These are phyloP conservation scores for Monochamus alternatus DNA, from an alignment of 2,888 invertebrate species.

Conservation along the genomic window DNA sequence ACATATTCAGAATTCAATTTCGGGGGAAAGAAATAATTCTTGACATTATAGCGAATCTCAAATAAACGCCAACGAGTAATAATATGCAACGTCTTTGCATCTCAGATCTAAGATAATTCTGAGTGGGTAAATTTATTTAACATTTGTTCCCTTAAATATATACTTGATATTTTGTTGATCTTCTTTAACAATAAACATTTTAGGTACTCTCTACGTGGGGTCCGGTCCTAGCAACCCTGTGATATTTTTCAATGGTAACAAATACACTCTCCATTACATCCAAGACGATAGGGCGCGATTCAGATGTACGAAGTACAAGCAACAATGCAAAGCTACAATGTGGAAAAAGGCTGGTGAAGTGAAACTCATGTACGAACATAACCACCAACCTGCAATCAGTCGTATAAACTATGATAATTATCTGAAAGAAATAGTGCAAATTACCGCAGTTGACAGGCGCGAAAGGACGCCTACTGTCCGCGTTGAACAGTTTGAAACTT, in stretches of 20 bases:
- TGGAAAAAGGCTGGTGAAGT: not conserved
- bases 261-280: constrained; percentile 9
- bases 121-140: too few relatives aligned
- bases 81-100: too few relatives aligned
- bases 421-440: not conserved
- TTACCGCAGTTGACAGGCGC: not conserved
- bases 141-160: too few relatives aligned
- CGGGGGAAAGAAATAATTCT: too few relatives aligned
- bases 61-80: too few relatives aligned
- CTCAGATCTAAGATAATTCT: too few relatives aligned
- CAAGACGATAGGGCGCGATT: not conserved
- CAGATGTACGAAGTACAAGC: constrained; percentile 4
- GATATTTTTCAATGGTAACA: constrained; percentile 8
- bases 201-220: constrained; percentile 5
- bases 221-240: constrained; percentile 13
- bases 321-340: constrained; percentile 5
- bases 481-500: not conserved
- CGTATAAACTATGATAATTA: not conserved
- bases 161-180: too few relatives aligned
- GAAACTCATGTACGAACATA: constrained; percentile 7
- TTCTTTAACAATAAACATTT: not conserved
- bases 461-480: not conserved
- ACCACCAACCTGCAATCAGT: not conserved
- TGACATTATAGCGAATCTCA: too few relatives aligned
- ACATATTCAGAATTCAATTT: too few relatives aligned